Evolutionary conservation across 2,888 invertebrate species (phyloP).

Genomic region (Pseudeuparius sepicola): DNA sequence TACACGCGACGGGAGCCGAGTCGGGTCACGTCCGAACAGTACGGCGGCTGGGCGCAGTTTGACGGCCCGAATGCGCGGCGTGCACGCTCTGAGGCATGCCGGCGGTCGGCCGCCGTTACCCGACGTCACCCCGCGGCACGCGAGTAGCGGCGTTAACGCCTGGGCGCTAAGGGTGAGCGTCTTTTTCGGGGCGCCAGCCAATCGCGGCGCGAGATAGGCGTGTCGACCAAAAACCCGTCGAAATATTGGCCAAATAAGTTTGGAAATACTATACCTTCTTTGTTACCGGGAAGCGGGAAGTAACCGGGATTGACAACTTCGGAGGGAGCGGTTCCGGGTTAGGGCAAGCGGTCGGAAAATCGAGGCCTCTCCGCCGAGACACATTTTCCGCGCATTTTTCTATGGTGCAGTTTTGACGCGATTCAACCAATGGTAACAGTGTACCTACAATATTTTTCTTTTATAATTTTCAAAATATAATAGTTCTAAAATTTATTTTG

Average conservation of each 20-base stretch:
- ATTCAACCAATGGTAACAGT: no score
- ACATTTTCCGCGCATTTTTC: no score
- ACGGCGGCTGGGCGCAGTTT: slow-evolving; percentile 26
- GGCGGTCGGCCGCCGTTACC: no score
- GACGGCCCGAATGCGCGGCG: slow-evolving; percentile 18
- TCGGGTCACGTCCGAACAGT: slow-evolving; percentile 25
- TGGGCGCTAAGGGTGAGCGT: slow-evolving; percentile 24
- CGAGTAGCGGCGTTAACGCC: slow-evolving; percentile 22
- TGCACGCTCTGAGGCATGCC: no score
- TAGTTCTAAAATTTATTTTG: no score
- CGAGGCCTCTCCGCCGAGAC: not conserved
- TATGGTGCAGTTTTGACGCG: no score
- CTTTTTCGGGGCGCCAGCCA: slow-evolving; percentile 27
- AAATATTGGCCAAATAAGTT: slow-evolving; percentile 36
- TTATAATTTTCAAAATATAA: no score
- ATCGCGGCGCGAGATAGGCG: slow-evolving; percentile 31
- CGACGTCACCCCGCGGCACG: slow-evolving; percentile 24
- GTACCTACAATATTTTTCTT: no score
- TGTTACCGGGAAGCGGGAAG: slow-evolving; percentile 26
- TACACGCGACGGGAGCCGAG: slow-evolving; percentile 15
- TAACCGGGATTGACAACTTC: slow-evolving; percentile 24
- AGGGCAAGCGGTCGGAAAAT: slow-evolving; percentile 13
- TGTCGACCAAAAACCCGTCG: slow-evolving; percentile 34
- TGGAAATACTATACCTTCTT: slow-evolving; percentile 30
- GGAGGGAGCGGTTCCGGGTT: slow-evolving; percentile 14